Evolutionary conservation across 64 coral and sea anemone species (phyloP).

Genomic region (Pocillopora verrucosa): DNA sequence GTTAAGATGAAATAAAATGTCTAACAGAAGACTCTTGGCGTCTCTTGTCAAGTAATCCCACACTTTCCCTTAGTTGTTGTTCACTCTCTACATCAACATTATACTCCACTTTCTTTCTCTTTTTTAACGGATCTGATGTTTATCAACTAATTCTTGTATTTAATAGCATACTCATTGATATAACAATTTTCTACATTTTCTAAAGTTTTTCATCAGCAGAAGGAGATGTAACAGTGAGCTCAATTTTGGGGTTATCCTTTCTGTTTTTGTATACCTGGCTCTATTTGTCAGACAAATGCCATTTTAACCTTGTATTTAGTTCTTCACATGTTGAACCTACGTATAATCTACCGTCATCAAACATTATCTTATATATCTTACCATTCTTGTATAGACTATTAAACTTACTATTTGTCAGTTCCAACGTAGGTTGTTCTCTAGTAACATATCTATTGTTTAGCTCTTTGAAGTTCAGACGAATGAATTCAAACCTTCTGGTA

Average conservation of each 20-base stretch:
- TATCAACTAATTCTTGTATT: not conserved
- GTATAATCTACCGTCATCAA: not conserved
- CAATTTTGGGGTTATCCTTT: not conserved
- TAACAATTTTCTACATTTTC: constrained; percentile 51
- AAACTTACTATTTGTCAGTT: constrained; percentile 16
- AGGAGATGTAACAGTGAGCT: constrained; percentile 28
- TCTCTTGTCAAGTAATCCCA: no score
- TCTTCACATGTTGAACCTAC: constrained; percentile 45
- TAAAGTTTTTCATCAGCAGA: constrained; percentile 31
- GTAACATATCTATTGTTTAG: constrained; percentile 21
- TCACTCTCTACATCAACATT: no score
- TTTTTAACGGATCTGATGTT: no score
- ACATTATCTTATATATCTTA: constrained; percentile 47
- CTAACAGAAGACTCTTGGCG: no score
- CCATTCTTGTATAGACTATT: constrained; percentile 43
- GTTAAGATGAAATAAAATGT: no score
- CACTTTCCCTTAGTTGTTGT: no score
- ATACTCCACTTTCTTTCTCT: no score
- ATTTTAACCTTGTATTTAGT: constrained; percentile 16
- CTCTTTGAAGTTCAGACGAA: constrained; percentile 3
- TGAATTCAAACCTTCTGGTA: constrained; percentile 43
- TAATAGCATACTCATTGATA: constrained; percentile 39
- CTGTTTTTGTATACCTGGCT: constrained; percentile 33
- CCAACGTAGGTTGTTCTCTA: not conserved
- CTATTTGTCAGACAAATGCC: constrained; percentile 22